Evolutionary conservation across 2,888 invertebrate genomes (phyloP).

Genomic region (Bruchidius siliquastri): DNA sequence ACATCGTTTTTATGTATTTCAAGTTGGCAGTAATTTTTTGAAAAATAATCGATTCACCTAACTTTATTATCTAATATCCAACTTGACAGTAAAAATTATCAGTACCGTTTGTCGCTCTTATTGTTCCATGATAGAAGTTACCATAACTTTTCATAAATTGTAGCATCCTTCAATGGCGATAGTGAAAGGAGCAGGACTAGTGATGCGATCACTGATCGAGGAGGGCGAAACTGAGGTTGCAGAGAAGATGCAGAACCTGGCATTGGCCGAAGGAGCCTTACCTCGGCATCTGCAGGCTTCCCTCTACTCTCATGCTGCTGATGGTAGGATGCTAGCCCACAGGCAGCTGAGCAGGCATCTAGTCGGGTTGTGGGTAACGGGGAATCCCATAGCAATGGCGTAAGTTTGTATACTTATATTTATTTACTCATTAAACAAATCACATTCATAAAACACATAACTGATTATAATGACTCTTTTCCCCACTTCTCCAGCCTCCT

Average conservation of each 20-base stretch:
- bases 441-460: too few relatives aligned
- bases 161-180: slow-evolving; percentile 97
- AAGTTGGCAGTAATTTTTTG: too few relatives aligned
- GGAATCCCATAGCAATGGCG: slow-evolving; percentile 83
- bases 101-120: too few relatives aligned
- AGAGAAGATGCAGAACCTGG: slow-evolving; percentile 90
- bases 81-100: too few relatives aligned
- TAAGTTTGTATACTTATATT: too few relatives aligned
- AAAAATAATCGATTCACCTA: too few relatives aligned
- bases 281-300: slow-evolving; percentile 89
- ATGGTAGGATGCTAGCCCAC: slow-evolving; percentile 79
- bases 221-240: slow-evolving; percentile 93
- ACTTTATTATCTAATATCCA: too few relatives aligned
- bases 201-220: slow-evolving; percentile 96
- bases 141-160: neutral
- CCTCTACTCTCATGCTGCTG: slow-evolving; percentile 75
- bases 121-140: too few relatives aligned
- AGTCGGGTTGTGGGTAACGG: slow-evolving; percentile 93
- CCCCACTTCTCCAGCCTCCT: slow-evolving; percentile 54
- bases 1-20: too few relatives aligned
- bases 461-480: neutral
- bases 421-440: too few relatives aligned
- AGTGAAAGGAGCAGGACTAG: slow-evolving; percentile 95
- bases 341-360: slow-evolving; percentile 90
- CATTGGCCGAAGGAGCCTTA: slow-evolving; percentile 93